Percentiles rank a stretch among this genome's conserved stretches.
These are phyloP conservation scores for Spilarctia lutea DNA, from an alignment of 2,888 invertebrate genomes.

Conservation along the genomic window DNA sequence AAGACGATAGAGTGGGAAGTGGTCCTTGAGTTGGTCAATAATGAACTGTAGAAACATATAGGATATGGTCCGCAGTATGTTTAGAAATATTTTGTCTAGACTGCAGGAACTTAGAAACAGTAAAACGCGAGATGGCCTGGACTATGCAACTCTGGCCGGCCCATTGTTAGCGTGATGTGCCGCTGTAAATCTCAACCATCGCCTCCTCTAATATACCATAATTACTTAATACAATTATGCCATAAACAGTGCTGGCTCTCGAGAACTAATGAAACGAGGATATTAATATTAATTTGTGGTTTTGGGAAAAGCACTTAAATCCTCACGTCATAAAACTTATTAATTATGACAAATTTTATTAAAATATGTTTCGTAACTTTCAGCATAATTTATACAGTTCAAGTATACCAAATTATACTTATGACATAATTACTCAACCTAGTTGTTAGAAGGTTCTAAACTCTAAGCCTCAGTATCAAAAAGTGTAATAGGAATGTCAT, in stretches of 20 bases:
- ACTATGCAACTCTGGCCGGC: slow-evolving; percentile 65
- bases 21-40: slow-evolving; percentile 25
- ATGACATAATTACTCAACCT: background rate
- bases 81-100: slow-evolving; percentile 84
- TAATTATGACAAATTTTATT: slow-evolving; percentile 34
- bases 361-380: slow-evolving; percentile 26
- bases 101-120: slow-evolving; percentile 76
- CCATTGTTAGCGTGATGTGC: slow-evolving; percentile 83
- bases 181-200: slow-evolving; percentile 73
- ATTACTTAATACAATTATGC: slow-evolving; percentile 77
- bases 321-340: slow-evolving; percentile 28
- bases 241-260: slow-evolving; percentile 68
- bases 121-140: slow-evolving; percentile 68
- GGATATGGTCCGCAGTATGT: slow-evolving; percentile 63
- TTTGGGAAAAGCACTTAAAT: slow-evolving; percentile 44
- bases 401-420: background rate
- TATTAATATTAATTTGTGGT: slow-evolving; percentile 58
- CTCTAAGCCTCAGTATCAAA: background rate
- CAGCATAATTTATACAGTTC: slow-evolving; percentile 16
- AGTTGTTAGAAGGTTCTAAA: background rate
- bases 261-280: slow-evolving; percentile 57
- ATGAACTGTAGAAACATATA: slow-evolving; percentile 58
- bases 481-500: slow-evolving; percentile 28
- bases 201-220: slow-evolving; percentile 65
- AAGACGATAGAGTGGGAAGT: slow-evolving; percentile 17